Evolutionary conservation across 92 coral and sea anemone species (phyloP).

Genomic region (Zoanthus gigantus): DNA sequence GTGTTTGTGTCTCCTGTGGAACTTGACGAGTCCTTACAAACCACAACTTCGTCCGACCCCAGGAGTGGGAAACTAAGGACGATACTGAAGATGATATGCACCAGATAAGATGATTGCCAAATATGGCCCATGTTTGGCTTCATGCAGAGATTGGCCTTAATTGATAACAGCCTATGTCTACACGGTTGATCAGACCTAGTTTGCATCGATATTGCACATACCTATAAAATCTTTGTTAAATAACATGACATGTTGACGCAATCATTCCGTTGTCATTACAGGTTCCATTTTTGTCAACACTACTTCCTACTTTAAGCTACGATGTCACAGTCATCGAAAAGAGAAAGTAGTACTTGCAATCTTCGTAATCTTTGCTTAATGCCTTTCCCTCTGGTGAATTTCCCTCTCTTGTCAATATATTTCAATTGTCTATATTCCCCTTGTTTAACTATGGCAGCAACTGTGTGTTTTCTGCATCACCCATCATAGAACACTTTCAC

Average conservation of each 20-base stretch:
- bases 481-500: constrained; percentile 26
- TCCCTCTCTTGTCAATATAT: constrained; percentile 20
- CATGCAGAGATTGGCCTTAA: too few relatives aligned
- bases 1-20: too few relatives aligned
- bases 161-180: too few relatives aligned
- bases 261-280: not conserved
- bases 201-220: not conserved
- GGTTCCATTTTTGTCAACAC: constrained; percentile 14
- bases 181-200: too few relatives aligned
- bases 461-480: constrained; percentile 12
- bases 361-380: constrained; percentile 11
- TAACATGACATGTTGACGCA: constrained; percentile 17
- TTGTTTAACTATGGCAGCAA: constrained; percentile 27
- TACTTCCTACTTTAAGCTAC: constrained; percentile 7
- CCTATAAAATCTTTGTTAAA: constrained; percentile 16
- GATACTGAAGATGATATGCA: too few relatives aligned
- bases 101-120: too few relatives aligned
- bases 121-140: too few relatives aligned
- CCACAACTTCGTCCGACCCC: too few relatives aligned
- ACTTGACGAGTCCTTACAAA: too few relatives aligned
- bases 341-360: constrained; percentile 15
- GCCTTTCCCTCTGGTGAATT: constrained; percentile 22
- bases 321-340: constrained; percentile 28
- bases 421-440: constrained; percentile 18
- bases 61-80: too few relatives aligned